phyloP scores from a whole-genome alignment of 2,888 invertebrate genomes.

The Melieria crassipennis region DNA sequence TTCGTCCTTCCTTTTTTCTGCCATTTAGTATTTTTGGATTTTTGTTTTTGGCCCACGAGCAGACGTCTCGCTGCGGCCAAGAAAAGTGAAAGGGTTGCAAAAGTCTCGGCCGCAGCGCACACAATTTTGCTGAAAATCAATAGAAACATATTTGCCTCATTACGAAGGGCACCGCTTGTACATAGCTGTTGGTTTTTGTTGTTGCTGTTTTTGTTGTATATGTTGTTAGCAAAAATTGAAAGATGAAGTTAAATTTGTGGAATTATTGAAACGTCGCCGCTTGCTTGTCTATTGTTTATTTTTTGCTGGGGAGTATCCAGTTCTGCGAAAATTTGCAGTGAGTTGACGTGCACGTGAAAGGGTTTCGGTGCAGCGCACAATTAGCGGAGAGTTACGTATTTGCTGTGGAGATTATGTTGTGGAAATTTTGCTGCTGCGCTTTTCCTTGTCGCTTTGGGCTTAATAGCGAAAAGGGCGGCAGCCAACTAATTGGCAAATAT shows the following conservation, averaged over 20 bases:
- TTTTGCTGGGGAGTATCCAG: background rate
- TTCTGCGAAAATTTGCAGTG: conserved; percentile 1
- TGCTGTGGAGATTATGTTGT: conserved; percentile 12
- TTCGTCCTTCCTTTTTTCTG: background rate
- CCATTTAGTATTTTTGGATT: background rate
- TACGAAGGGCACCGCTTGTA: conserved; percentile 22
- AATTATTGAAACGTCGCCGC: too few species aligned
- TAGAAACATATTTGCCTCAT: conserved; percentile 41
- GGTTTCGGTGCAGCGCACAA: background rate
- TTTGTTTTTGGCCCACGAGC: background rate
- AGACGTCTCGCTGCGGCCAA: background rate
- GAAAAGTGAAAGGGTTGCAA: conserved; percentile 41
- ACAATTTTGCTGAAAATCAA: conserved; percentile 41
- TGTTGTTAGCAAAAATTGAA: conserved; percentile 17
- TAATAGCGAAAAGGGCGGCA: conserved; percentile 2
- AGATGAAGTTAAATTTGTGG: conserved; percentile 4
- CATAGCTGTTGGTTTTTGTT: background rate
- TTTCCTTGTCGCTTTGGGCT: background rate
- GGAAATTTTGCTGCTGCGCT: background rate
- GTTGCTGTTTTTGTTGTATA: conserved; percentile 22
- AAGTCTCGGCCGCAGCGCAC: conserved; percentile 14
- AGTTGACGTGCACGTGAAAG: background rate
- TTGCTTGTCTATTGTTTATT: too few species aligned
- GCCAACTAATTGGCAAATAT: background rate
- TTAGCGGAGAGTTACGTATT: conserved; percentile 19